Evolutionary conservation across 1,140 invertebrate species (phyloP).

Genomic region (Drosophila nebulosa): DNA sequence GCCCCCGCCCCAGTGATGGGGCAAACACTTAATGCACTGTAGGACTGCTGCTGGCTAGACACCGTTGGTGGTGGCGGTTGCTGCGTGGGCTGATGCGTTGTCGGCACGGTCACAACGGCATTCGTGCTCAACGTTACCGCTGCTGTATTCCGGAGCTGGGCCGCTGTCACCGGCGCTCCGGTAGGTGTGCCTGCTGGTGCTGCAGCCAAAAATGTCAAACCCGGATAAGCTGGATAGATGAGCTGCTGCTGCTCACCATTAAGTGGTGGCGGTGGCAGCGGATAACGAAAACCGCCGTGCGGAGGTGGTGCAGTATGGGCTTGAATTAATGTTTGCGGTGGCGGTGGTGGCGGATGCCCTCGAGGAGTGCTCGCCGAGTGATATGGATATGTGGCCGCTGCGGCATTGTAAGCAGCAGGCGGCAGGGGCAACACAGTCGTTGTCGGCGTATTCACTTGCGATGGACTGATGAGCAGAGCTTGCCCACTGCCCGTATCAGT

Average conservation of each 20-base stretch:
- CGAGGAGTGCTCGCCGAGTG: conserved; percentile 80
- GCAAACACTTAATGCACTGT: conserved; percentile 51
- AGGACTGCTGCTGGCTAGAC: conserved; percentile 44
- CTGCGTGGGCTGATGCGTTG: conserved; percentile 37
- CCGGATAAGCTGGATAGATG: conserved; percentile 81
- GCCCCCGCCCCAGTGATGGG: conserved; percentile 56
- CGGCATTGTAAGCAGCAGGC: conserved; percentile 52
- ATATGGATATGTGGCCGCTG: conserved; percentile 68
- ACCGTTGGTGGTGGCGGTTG: conserved; percentile 11
- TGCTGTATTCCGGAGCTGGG: conserved; percentile 80
- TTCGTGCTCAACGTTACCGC: conserved; percentile 57
- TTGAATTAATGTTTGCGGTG: conserved; percentile 69
- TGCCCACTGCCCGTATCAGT: conserved; percentile 52
- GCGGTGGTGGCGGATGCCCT: conserved; percentile 71
- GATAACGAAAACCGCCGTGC: conserved; percentile 80
- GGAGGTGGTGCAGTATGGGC: neutral
- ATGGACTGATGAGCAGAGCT: conserved; percentile 57
- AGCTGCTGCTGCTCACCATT: conserved; percentile 60
- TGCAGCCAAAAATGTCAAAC: conserved; percentile 42
- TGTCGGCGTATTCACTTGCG: conserved; percentile 54
- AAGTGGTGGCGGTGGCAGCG: conserved; percentile 74
- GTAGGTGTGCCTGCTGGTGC: conserved; percentile 70
- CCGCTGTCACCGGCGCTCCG: conserved; percentile 78
- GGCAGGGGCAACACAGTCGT: conserved; percentile 51
- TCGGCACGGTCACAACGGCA: conserved; percentile 47